Base-by-base conservation (phyloP, 2,888 invertebrate species). In the Fragum whitleyi region DNA sequence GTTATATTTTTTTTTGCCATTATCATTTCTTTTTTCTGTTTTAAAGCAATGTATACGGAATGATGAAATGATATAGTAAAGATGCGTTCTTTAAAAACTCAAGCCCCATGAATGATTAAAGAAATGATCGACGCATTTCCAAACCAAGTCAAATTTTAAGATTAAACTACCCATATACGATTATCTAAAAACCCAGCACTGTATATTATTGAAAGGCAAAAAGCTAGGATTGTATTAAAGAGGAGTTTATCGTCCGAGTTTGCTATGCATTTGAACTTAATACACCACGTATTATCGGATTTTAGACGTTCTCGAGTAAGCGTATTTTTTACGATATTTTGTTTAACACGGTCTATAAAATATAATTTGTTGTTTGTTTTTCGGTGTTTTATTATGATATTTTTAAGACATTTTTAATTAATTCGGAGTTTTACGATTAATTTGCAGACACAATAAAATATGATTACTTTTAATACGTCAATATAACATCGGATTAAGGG, bases 211-310 rank as follows among this genome's bases (percentile, higher is more conserved):
- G 47, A 5, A 47, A 47, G 47, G 5, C 47, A 16, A 47, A 14
- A 47, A 47, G 47, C 47, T 47, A 47, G 47, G 47, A 16, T 5
- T 47, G 47, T 47, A 47, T 47, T 47, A 9, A 47, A 47, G 47
- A 47, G 47, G 47, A n/a, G 47, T 47, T 47, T 47, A 47, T 47
- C 47, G 47, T 3, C 47, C 47, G 47, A 47, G 47, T 47, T 47
- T 47, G 47, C 47, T 47, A 47, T 47, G 47, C 47, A 47, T 47
- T 47, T 47, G 47, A 47, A 47, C 47, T 47, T 47, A 47, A 9
- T 47, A 47, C n/a, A 47, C 47, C 47, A 14, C 47, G 47, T 19
- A 47, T 47, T 47, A 47, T 47, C 47, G 47, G 47, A 47, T 47
- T 47, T 47, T 47, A 47, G 47, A 47, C 47, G 47, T 19, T 47